These are phyloP conservation scores for Mylabris sibirica DNA, from an alignment of 2,888 invertebrate genomes.

Conservation along the genomic window DNA sequence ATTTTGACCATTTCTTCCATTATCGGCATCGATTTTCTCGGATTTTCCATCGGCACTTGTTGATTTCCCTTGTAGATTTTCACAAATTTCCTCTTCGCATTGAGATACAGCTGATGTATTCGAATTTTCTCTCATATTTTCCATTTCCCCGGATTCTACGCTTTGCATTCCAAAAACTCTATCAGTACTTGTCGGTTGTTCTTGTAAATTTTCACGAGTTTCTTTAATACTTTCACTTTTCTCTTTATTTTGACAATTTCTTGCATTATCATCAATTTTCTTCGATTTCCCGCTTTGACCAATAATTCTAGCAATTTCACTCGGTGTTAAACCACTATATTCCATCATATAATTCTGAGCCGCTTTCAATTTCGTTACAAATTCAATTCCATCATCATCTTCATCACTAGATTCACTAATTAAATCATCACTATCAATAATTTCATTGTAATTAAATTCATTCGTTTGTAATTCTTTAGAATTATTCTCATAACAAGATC, in stretches of 20 bases:
- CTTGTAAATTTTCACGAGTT: conserved; percentile 17
- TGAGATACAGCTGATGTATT: no score
- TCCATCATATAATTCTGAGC: conserved; percentile 79
- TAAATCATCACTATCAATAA: conserved; percentile 44
- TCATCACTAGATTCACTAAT: conserved; percentile 52
- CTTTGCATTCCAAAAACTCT: no score
- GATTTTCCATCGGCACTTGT: no score
- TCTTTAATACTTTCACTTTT: background rate
- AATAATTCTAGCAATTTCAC: conserved; percentile 71
- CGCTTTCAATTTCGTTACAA: conserved; percentile 63
- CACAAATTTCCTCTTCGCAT: no score
- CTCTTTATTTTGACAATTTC: no score
- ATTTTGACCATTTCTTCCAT: conserved; percentile 3
- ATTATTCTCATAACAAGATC: background rate
- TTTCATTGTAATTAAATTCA: conserved; percentile 15
- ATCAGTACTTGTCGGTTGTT: conserved; percentile 8
- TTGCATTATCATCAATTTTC: conserved; percentile 9
- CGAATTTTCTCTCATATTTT: no score
- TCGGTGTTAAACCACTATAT: conserved; percentile 76
- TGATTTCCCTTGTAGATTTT: no score
- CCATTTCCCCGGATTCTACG: no score
- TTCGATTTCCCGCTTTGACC: conserved; percentile 26
- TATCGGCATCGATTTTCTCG: background rate
- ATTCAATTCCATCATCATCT: conserved; percentile 35
- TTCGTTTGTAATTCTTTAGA: conserved; percentile 30